A percentile compares a stretch with the other conserved stretches of the same genome.
These are phyloP conservation scores for Micromys minutus DNA, from an alignment of 2,113 vertebrate genomes.

Conservation along the genomic window DNA sequence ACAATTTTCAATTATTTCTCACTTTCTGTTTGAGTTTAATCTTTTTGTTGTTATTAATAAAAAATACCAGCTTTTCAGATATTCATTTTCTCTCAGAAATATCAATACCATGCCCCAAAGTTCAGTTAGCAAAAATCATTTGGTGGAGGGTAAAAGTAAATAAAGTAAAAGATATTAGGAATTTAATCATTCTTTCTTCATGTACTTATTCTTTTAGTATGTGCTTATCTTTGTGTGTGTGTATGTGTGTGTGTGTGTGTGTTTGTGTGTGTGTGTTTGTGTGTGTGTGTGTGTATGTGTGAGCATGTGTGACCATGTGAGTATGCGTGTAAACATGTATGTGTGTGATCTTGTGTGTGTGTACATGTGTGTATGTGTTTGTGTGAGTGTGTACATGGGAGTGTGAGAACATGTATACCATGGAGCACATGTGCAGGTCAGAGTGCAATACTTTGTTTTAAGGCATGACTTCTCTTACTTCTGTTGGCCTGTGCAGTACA, in stretches of 20 bases:
- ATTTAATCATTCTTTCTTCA: neutral
- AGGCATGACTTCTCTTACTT: neutral
- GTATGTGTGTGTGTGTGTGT: neutral
- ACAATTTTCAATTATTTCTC: slow-evolving; percentile 39
- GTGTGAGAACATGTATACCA: neutral
- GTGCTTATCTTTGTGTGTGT: too few species aligned
- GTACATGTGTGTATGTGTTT: too few species aligned
- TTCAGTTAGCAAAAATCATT: neutral
- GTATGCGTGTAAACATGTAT: too few species aligned
- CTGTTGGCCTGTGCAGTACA: neutral
- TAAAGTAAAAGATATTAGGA: too few species aligned
- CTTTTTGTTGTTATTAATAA: slow-evolving; percentile 25
- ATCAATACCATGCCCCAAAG: neutral
- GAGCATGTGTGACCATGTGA: neutral
- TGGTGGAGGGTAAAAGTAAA: neutral
- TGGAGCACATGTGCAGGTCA: neutral
- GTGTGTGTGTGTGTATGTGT: neutral
- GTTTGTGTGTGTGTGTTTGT: neutral
- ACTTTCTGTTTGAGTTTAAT: neutral
- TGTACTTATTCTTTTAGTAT: too few species aligned
- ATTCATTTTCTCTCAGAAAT: slow-evolving; percentile 42
- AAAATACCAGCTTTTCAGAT: neutral
- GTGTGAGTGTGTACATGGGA: neutral
- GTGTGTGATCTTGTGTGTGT: neutral
- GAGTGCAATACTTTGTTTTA: too few species aligned